These are phyloP conservation scores for Ianthella basta DNA, from an alignment of 37 sponge, comb jelly and placozoan species.

Conservation along the genomic window DNA sequence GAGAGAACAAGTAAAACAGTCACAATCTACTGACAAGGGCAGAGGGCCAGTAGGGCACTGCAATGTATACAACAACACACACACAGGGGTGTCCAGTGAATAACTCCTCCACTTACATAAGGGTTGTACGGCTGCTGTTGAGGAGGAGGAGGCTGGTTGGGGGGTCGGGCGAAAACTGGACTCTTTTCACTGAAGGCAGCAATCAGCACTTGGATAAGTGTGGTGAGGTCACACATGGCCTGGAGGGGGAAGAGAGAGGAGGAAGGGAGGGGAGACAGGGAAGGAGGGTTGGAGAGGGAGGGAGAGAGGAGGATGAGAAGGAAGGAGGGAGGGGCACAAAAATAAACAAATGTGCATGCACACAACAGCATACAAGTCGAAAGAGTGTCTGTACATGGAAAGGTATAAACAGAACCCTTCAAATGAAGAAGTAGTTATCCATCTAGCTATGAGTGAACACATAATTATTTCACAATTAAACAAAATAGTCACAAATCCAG, in stretches of 20 bases:
- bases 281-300: background rate
- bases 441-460: too few relatives aligned
- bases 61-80: too few relatives aligned
- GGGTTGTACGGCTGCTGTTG: slow-evolving; percentile 18
- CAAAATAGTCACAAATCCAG: background rate
- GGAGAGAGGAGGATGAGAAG: background rate
- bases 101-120: background rate
- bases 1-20: too few relatives aligned
- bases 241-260: slow-evolving; percentile 15
- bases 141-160: slow-evolving; percentile 16
- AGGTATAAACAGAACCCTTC: too few relatives aligned
- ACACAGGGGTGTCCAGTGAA: too few relatives aligned
- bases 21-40: too few relatives aligned
- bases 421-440: too few relatives aligned
- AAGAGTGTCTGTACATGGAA: too few relatives aligned
- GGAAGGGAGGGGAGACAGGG: slow-evolving; percentile 9
- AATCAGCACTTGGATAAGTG: slow-evolving; percentile 86
- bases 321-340: background rate
- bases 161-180: slow-evolving; percentile 85
- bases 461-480: too few relatives aligned
- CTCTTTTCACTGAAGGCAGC: slow-evolving; percentile 83
- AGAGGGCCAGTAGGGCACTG: too few relatives aligned
- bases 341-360: background rate
- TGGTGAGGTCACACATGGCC: slow-evolving; percentile 77
- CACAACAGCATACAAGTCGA: too few relatives aligned